phyloP scores from a whole-genome alignment of 2,113 vertebrate genomes.

The Sander vitreus region DNA sequence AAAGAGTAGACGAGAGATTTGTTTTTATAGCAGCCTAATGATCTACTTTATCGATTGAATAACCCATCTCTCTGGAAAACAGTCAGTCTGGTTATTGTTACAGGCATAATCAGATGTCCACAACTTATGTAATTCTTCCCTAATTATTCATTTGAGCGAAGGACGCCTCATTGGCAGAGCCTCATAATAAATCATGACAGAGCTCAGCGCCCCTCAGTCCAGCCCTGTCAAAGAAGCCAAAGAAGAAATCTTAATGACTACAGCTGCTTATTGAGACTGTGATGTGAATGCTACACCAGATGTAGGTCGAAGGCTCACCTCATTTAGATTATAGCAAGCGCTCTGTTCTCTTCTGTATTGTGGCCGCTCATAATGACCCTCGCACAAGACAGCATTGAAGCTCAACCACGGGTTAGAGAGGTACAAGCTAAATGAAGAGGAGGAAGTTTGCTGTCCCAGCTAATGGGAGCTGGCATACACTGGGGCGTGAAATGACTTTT shows the following conservation, averaged over 20 bases:
- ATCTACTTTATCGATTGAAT: constrained; percentile 23
- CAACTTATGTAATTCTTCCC: constrained; percentile 59
- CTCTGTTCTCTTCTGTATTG: constrained; percentile 15
- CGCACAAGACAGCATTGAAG: constrained; percentile 24
- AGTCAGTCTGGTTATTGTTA: constrained; percentile 51
- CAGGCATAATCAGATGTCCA: constrained; percentile 34
- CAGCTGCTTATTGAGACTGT: constrained; percentile 38
- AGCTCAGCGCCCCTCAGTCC: constrained; percentile 40
- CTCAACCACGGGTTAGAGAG: constrained; percentile 34
- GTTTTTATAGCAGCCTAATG: constrained; percentile 28
- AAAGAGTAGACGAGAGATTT: background rate
- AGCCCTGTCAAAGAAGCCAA: constrained; percentile 46
- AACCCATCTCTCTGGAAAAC: constrained; percentile 35
- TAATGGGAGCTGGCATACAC: constrained; percentile 78
- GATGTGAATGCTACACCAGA: constrained; percentile 47
- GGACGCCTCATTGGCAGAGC: constrained; percentile 41
- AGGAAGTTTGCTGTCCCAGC: constrained; percentile 68
- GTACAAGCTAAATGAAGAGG: constrained; percentile 45
- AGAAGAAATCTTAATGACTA: constrained; percentile 48
- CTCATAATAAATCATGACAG: constrained; percentile 56
- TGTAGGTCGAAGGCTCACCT: constrained; percentile 33
- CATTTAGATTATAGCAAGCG: constrained; percentile 53
- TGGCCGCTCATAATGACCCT: constrained; percentile 29
- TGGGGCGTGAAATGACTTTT: constrained; percentile 80
- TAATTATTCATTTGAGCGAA: constrained; percentile 63